phyloP scores from a whole-genome alignment of 2,888 invertebrate species.

The Cataglyphis cursor region DNA sequence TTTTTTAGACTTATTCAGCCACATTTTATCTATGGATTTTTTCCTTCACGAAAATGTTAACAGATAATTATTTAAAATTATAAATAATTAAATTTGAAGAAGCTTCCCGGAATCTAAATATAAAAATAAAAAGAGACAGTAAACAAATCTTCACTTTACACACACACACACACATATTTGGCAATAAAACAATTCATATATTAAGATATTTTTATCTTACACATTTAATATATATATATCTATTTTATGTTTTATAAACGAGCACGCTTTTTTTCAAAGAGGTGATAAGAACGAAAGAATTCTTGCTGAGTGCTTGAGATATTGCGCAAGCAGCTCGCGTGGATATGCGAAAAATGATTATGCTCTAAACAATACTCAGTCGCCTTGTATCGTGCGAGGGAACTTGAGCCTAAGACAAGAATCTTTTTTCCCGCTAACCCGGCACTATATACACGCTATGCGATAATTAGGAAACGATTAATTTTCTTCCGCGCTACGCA shows the following conservation, averaged over 20 bases:
- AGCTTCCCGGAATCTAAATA: not conserved
- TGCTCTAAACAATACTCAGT: conserved; percentile 24
- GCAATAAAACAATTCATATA: not conserved
- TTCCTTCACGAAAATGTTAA: not conserved
- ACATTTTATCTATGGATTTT: not conserved
- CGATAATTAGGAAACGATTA: conserved; percentile 77
- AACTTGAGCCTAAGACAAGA: conserved; percentile 64
- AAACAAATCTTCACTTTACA: not conserved
- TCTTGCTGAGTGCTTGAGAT: conserved; percentile 19
- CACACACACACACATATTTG: not conserved
- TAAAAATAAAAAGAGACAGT: not conserved
- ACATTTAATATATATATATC: not conserved
- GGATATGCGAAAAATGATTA: conserved; percentile 49
- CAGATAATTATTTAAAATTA: not conserved
- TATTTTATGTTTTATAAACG: not conserved
- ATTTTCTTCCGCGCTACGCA: conserved; percentile 68
- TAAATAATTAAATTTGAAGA: not conserved
- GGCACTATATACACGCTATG: conserved; percentile 71
- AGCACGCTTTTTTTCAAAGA: not conserved
- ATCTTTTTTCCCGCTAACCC: conserved; percentile 64
- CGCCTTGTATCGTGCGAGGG: conserved; percentile 38
- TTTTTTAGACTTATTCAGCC: not conserved
- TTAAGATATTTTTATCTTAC: not conserved
- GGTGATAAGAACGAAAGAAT: conserved; percentile 16
- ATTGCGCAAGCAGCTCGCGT: conserved; percentile 27